A percentile compares a stretch with the other conserved stretches of the same genome.
These are phyloP conservation scores for Kradibia gibbosae DNA, from an alignment of 1,140 invertebrate genomes.

Conservation along the genomic window DNA sequence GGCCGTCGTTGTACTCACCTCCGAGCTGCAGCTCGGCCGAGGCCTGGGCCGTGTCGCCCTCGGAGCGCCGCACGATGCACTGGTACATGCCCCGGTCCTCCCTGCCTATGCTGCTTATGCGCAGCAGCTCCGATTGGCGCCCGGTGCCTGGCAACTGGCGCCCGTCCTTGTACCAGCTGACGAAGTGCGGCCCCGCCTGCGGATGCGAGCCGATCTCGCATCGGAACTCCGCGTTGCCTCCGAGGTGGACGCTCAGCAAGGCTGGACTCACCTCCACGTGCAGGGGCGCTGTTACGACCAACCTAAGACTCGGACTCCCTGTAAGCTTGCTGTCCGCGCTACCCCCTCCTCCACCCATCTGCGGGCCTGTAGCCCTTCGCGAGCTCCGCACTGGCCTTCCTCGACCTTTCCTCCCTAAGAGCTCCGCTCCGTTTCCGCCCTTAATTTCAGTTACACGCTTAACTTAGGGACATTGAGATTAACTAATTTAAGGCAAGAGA, in stretches of 20 bases:
- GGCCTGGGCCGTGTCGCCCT: slow-evolving; percentile 85
- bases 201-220: slow-evolving; percentile 75
- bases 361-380: too few relatives aligned
- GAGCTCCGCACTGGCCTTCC: too few relatives aligned
- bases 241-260: slow-evolving; percentile 83
- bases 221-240: slow-evolving; percentile 82
- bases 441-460: too few relatives aligned
- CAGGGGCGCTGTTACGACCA: slow-evolving; percentile 79
- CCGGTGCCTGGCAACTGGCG: slow-evolving; percentile 79
- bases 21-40: slow-evolving; percentile 85
- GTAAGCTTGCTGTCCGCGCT: too few relatives aligned
- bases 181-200: slow-evolving; percentile 73
- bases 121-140: slow-evolving; percentile 77
- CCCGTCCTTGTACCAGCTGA: slow-evolving; percentile 85
- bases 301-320: too few relatives aligned
- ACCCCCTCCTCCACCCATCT: too few relatives aligned
- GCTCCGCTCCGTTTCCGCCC: too few relatives aligned
- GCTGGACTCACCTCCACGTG: slow-evolving; percentile 81
- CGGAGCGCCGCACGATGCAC: slow-evolving; percentile 82
- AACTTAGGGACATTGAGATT: too few relatives aligned
- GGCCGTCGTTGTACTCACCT: slow-evolving; percentile 73
- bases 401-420: too few relatives aligned
- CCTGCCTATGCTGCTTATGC: slow-evolving; percentile 79
- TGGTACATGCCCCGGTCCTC: slow-evolving; percentile 91
- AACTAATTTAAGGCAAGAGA: too few relatives aligned